Percentiles rank a stretch among this genome's conserved stretches.
Evolutionary conservation across 2,888 invertebrate species (phyloP).

Genomic region (Scaptomyza polygonia): DNA sequence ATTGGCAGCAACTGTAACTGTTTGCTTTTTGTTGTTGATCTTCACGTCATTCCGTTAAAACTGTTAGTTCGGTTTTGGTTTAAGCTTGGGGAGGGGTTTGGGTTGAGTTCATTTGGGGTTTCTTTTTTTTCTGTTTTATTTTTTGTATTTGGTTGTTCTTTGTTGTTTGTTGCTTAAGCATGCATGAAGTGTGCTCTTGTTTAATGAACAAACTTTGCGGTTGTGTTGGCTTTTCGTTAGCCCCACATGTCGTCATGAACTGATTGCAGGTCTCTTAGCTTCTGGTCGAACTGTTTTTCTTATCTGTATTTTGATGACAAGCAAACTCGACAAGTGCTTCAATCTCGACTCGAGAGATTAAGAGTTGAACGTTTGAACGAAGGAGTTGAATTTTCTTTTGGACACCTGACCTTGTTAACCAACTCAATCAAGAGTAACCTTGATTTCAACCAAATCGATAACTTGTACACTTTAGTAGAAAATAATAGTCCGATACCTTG

Average conservation of each 20-base stretch:
- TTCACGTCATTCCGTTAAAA: constrained; percentile 44
- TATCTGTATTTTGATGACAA: constrained; percentile 3
- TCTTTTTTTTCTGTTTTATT: constrained; percentile 14
- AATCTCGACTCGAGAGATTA: constrained; percentile 10
- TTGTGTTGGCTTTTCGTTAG: constrained; percentile 57
- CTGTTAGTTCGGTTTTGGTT: constrained; percentile 11
- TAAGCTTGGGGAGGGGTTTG: constrained; percentile 20
- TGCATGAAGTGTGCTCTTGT: constrained; percentile 67
- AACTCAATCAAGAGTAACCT: too few relatives aligned
- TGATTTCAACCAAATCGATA: too few relatives aligned
- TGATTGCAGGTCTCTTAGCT: constrained; percentile 40
- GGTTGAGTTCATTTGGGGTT: constrained; percentile 38
- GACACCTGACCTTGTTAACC: too few relatives aligned
- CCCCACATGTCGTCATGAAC: constrained; percentile 55
- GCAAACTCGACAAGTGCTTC: constrained; percentile 15
- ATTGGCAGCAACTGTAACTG: constrained; percentile 57
- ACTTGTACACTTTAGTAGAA: too few relatives aligned
- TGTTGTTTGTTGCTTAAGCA: constrained; percentile 61
- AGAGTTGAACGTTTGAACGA: not conserved
- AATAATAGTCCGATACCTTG: too few relatives aligned
- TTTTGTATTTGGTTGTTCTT: constrained; percentile 11
- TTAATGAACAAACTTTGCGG: constrained; percentile 71
- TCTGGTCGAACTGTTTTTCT: not conserved
- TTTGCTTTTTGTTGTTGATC: constrained; percentile 25
- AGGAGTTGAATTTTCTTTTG: too few relatives aligned